Evolutionary conservation across 2,888 invertebrate genomes (phyloP).

Genomic region (Perizoma affinitatum): DNA sequence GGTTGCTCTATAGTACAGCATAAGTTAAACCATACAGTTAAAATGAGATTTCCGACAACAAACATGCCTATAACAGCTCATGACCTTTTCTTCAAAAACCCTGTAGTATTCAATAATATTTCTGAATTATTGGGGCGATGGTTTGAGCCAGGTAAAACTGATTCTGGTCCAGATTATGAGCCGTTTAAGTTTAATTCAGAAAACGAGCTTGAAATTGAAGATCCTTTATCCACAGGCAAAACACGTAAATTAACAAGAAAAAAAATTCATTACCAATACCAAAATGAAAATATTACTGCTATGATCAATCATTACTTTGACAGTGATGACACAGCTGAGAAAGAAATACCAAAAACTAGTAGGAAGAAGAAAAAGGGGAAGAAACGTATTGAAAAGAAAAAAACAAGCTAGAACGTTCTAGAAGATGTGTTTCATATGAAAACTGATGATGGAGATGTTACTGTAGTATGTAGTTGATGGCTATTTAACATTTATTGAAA

Average conservation of each 20-base stretch:
- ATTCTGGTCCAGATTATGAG: not conserved
- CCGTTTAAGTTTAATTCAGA: not conserved
- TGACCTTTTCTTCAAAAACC: conserved; percentile 13
- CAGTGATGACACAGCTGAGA: not conserved
- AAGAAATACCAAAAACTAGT: not conserved
- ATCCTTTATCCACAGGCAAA: not conserved
- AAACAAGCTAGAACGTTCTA: not conserved
- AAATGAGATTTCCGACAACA: not conserved
- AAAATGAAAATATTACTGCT: not conserved
- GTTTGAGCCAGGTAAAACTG: not conserved
- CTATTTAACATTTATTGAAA: no score
- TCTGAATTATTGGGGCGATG: not conserved
- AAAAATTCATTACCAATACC: not conserved
- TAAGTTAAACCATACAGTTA: not conserved
- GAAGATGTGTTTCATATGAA: no score
- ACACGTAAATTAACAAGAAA: not conserved
- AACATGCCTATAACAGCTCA: not conserved
- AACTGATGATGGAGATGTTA: no score
- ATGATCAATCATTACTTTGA: not conserved
- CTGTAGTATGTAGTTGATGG: no score
- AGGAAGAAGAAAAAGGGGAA: not conserved
- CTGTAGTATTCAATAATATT: not conserved
- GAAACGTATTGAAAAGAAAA: not conserved
- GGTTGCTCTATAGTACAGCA: conserved; percentile 15
- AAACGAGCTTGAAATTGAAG: not conserved